A percentile compares a stretch with the other conserved stretches of the same genome.
Evolutionary conservation across 2,888 invertebrate species (phyloP).

Genomic region (Eumacrocentrus americanus): DNA sequence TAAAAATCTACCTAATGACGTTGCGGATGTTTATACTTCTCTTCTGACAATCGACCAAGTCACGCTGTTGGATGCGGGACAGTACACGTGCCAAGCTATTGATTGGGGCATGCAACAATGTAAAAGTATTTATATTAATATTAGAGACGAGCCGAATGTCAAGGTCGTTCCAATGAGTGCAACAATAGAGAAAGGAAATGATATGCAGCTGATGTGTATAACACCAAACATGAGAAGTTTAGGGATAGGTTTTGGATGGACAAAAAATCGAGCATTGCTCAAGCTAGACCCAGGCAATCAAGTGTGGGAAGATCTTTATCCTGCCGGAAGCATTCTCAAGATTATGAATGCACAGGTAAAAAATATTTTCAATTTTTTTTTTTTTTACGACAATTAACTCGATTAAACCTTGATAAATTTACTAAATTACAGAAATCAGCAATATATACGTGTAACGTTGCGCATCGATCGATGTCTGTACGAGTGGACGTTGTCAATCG

Average conservation of each 20-base stretch:
- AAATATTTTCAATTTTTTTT: not conserved
- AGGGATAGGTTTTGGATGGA: slow-evolving; percentile 82
- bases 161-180: slow-evolving; percentile 73
- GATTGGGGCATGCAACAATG: slow-evolving; percentile 76
- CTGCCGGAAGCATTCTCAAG: slow-evolving; percentile 82
- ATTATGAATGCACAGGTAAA: slow-evolving; percentile 77
- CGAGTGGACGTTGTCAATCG: slow-evolving; percentile 72
- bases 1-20: slow-evolving; percentile 62
- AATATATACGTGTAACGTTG: slow-evolving; percentile 78
- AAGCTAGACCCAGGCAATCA: slow-evolving; percentile 76
- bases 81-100: slow-evolving; percentile 79
- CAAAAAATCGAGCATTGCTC: slow-evolving; percentile 76
- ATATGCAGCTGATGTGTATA: slow-evolving; percentile 74
- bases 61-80: slow-evolving; percentile 74
- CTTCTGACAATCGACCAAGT: slow-evolving; percentile 76
- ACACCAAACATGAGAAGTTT: slow-evolving; percentile 66
- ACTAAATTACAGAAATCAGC: slow-evolving; percentile 70
- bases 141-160: slow-evolving; percentile 70
- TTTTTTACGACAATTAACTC: too few species aligned
- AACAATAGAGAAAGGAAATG: slow-evolving; percentile 75
- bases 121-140: slow-evolving; percentile 68
- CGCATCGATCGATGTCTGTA: slow-evolving; percentile 67
- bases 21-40: slow-evolving; percentile 69
- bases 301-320: slow-evolving; percentile 85
- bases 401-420: too few species aligned